Percentiles rank a stretch among this genome's conserved stretches.
Evolutionary conservation across 1,140 invertebrate species (phyloP).

Genomic region (Telenomus remus): DNA sequence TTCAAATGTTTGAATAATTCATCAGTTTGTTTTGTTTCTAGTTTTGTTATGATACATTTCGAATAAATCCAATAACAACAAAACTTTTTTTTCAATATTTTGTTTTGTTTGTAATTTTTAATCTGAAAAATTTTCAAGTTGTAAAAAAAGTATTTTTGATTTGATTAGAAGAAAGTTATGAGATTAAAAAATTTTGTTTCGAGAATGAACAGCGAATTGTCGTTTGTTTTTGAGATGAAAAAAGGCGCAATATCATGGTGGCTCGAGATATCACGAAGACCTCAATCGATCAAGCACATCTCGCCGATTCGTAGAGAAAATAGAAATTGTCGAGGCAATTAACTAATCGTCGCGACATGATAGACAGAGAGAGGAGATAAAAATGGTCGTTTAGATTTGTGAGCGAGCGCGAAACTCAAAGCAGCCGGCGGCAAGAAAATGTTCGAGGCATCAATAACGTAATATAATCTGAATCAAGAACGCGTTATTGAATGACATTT

Average conservation of each 20-base stretch:
- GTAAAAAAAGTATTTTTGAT: too few species aligned
- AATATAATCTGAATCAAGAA: slow-evolving; percentile 5
- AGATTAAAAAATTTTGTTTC: too few species aligned
- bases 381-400: background rate
- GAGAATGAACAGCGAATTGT: too few species aligned
- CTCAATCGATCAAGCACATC: slow-evolving; percentile 38
- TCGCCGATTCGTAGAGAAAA: slow-evolving; percentile 34
- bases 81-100: slow-evolving; percentile 19
- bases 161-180: too few species aligned
- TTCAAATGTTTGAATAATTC: too few species aligned
- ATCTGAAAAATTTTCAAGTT: slow-evolving; percentile 38
- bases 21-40: too few species aligned
- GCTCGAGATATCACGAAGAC: slow-evolving; percentile 44
- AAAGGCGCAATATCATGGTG: slow-evolving; percentile 23
- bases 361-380: background rate
- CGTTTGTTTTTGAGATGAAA: slow-evolving; percentile 35
- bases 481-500: slow-evolving; percentile 19
- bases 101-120: too few species aligned
- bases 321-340: slow-evolving; percentile 31
- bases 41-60: too few species aligned
- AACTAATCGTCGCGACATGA: slow-evolving; percentile 9
- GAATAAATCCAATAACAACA: too few species aligned
- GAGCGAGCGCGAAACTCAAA: background rate
- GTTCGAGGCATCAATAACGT: slow-evolving; percentile 1
- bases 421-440: slow-evolving; percentile 1